Percentiles rank a stretch among this genome's conserved stretches.
phyloP scores from a whole-genome alignment of 2,113 vertebrate species.

The Halichoerus grypus region DNA sequence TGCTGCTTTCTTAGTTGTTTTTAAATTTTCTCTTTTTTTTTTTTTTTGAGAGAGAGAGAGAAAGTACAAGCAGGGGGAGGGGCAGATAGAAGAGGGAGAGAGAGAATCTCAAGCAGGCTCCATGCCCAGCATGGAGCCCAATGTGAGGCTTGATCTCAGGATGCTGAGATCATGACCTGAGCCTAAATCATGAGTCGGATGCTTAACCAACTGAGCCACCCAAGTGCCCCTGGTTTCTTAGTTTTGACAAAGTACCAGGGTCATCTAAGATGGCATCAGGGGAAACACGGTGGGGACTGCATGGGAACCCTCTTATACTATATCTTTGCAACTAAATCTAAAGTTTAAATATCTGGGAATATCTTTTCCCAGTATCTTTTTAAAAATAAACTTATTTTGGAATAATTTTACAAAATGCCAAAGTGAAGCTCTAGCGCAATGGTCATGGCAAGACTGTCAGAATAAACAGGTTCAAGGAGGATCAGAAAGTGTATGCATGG shows the following conservation, averaged over 20 bases:
- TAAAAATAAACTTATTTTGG: neutral
- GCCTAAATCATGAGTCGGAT: too few species aligned
- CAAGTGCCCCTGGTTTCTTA: neutral
- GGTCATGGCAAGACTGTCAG: rapidly evolving
- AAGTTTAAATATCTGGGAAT: neutral
- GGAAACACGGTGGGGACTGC: rapidly evolving
- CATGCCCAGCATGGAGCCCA: neutral
- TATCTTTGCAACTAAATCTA: too few species aligned
- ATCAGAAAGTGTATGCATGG: neutral
- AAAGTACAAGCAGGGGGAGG: neutral
- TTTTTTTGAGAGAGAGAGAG: neutral
- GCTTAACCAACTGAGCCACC: neutral
- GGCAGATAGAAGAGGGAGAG: neutral
- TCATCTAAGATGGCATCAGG: rapidly evolving
- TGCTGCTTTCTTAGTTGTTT: neutral
- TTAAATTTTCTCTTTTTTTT: too few species aligned
- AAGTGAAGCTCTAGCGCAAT: rapidly evolving
- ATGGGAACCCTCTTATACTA: rapidly evolving
- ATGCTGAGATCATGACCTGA: neutral
- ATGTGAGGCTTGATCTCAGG: too few species aligned
- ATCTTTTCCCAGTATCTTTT: neutral
- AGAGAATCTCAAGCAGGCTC: neutral
- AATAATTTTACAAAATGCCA: neutral
- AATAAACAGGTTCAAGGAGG: neutral
- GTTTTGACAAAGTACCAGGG: neutral